A percentile compares a stretch with the other conserved stretches of the same genome.
phyloP scores from a whole-genome alignment of 2,797 vertebrate species.

The Anisognathus igniventris region DNA sequence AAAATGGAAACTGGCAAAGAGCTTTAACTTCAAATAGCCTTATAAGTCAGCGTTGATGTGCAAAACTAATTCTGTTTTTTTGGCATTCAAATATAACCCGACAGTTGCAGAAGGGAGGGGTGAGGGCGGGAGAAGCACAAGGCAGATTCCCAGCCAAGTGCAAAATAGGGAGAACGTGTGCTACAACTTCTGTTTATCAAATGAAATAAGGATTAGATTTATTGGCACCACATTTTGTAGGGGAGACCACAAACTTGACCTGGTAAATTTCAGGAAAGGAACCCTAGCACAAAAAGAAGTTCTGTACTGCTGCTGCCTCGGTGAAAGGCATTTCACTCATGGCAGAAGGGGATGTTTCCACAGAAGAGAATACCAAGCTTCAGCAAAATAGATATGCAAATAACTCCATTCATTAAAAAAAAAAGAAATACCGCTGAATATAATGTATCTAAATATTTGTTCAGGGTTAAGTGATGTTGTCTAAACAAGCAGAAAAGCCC shows the following conservation, averaged over 20 bases:
- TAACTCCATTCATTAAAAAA: not conserved
- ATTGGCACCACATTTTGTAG: not conserved
- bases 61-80: not conserved
- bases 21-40: slow-evolving; percentile 62
- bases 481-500: slow-evolving; percentile 5
- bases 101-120: slow-evolving; percentile 1
- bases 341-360: not conserved
- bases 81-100: slow-evolving; percentile 12
- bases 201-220: not conserved
- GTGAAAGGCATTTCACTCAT: not conserved
- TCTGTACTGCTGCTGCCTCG: not conserved
- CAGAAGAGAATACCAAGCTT: not conserved
- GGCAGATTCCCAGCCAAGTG: not conserved
- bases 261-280: not conserved
- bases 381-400: not conserved
- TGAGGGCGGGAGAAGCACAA: not conserved
- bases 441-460: slow-evolving; percentile 30
- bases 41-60: slow-evolving; percentile 22
- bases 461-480: slow-evolving; percentile 18
- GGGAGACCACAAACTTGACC: not conserved
- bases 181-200: not conserved
- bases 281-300: not conserved
- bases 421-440: not conserved
- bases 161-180: not conserved
- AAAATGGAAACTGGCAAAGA: slow-evolving; percentile 66